Base-by-base conservation (phyloP, 1,140 invertebrate species). In the Lutraria rhynchaena region DNA sequence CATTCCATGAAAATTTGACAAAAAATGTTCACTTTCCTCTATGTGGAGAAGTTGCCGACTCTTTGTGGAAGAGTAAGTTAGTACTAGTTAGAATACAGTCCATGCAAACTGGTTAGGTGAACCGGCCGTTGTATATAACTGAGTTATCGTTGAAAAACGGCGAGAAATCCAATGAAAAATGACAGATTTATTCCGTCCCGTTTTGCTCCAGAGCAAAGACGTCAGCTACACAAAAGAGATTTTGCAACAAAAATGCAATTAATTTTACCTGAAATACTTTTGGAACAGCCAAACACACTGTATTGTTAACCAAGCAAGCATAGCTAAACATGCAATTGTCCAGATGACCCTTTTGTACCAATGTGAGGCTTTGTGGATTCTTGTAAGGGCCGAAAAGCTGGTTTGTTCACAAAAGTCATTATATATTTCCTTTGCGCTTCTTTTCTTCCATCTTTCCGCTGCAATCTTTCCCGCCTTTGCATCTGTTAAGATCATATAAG, bases 301-400 rank as follows among this genome's bases (percentile, higher is more conserved):
- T 1, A 87, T 60, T 0, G 51, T 74, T 11, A 89, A 46, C 85
- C 84, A 89, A 0, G 74, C 31, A 17, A 88, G 4, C 81, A 87
- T 85, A 1, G 33, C 74, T 0, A 90, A 22, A 17, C 87, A 84
- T 0, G 86, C 44, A 1, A 87, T 15, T 1, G 82, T 49, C 89
- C 89, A 90, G 0, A 78, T 29, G 1, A 89, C 41, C 27, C 80
- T 76, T 46, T 88, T 87, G 19, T 69, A 44, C 27, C 85, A 55
- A 5, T 84, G 83, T 11, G 74, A 78, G 0, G 88, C 85, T 57
- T 89, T 89, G 63, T 87, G 85, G 44, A 90, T 88, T 15, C 78
- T 70, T 19, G 83, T 82, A 7, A 90, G 57, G 9, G 87, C 86
- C 0, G 88, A 87, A 60, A 90, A 89, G 80, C 89, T 90, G 13